phyloP scores from a whole-genome alignment of 2,888 invertebrate genomes.

The Cephus pygmeus region DNA sequence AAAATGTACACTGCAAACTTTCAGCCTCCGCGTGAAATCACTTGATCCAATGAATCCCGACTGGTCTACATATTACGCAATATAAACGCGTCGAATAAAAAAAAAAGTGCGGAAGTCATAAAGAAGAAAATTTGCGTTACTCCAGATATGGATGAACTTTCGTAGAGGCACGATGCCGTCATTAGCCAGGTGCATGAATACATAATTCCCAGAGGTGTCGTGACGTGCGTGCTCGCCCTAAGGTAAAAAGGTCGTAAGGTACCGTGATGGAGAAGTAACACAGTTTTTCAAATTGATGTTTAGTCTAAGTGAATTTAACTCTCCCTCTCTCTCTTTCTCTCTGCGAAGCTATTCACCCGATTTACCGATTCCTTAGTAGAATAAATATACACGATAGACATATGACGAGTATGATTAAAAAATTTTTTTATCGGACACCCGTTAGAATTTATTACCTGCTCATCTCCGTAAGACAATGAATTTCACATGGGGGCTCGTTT shows the following conservation, averaged over 20 bases:
- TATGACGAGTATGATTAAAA: neutral
- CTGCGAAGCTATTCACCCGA: neutral
- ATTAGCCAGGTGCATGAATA: neutral
- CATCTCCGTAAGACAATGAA: neutral
- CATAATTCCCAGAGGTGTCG: neutral
- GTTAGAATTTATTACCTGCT: too few species aligned
- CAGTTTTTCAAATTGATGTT: neutral
- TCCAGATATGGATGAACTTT: neutral
- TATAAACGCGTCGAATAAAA: neutral
- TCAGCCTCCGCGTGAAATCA: neutral
- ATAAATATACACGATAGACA: neutral
- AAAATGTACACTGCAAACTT: slow-evolving; percentile 12
- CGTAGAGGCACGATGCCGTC: neutral
- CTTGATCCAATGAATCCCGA: neutral
- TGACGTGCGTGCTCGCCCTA: neutral
- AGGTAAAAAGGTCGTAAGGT: neutral
- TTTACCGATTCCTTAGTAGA: neutral
- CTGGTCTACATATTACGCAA: neutral
- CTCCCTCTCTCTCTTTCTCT: neutral
- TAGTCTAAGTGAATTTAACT: neutral
- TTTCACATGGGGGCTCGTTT: neutral
- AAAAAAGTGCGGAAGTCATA: neutral
- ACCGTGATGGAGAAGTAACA: neutral
- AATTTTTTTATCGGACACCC: too few species aligned
- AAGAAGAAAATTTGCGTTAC: neutral